Base-by-base conservation (phyloP, 2,113 vertebrate species). In the Hemichromis elongatus region DNA sequence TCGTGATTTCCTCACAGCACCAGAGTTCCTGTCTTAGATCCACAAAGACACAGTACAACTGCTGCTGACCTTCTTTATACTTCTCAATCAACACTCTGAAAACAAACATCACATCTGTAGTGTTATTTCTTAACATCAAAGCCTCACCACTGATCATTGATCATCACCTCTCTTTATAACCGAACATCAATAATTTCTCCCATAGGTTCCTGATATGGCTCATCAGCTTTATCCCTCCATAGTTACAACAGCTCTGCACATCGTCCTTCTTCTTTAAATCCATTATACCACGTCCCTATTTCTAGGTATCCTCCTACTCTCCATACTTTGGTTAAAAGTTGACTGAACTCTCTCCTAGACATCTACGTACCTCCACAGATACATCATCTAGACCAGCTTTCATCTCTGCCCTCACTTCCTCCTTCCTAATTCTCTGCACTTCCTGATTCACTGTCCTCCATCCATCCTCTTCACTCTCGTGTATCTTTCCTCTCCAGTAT, bases 331-430 rank as follows among this genome's bases (percentile, higher is more conserved):
- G 61, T 21, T 66, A 66, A 66, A 66, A 0, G 61, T 66, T 7
- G 12, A 16, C 0, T 68, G n/a, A 68, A 40, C 40, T 68, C 4
- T 40, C 63, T 68, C 40, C n/a, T 42, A 0, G n/a, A 35, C 11
- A 24, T 42, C 35, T 1, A 9, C 30, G 35, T 28, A 35, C 30
- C 57, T 0, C 16, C 57, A 61, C 63, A 68, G 63, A 24, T 2
- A 1, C 0, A 12, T 68, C n/a, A 40, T 14, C 30, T 63, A 35
- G 9, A 61, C 30, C 59, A 12, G 16, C 30, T 61, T 18, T 0
- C 55, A 0, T 28, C 6, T 2, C 5, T 18, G 59, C 35, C 11
- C n/a, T 66, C 11, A 7, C 35, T 66, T 45, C 12, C 42, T 45
- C 11, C 5, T 45, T 45, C 42, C 35, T 35, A 9, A 35, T 35